Evolutionary conservation across 2,113 vertebrate genomes (phyloP), one percentile per base, ranked within the genome.

Genomic region (Pluvianellus socialis): DNA sequence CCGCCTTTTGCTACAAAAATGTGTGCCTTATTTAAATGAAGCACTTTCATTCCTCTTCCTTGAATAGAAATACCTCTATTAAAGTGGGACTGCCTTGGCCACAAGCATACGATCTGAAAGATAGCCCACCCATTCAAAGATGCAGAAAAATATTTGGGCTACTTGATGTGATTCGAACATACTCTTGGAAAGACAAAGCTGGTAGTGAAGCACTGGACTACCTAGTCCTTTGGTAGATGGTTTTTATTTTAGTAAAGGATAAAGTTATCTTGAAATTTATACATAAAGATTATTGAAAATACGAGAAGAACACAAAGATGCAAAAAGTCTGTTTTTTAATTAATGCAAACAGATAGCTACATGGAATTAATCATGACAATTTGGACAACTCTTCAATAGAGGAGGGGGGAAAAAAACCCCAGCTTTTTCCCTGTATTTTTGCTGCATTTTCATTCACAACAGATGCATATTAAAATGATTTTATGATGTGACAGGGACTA

Each of bases 381-480:
- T 21, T 68, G 38, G 35, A 59, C 55, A 71, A 52, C 44, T 63
- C 53, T 68, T 89, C 27, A 77, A 58, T 0, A 86, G 42, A 62
- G 11, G 27, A 44, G 10, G 11, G 27, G 38, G 10, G 23, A 53
- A 61, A 59, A 74, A 55, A 16, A 12, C 0, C 0, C 6, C 4
- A 53, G 49, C 15, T 33, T 30, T 33, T 18, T 8, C 44, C 14
- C 44, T 79, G 3, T 30, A 58, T 89, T 82, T 70, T 68, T 53
- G 12, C 66, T 59, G 49, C n/a, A 38, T 68, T 77, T 76, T 82
- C 50, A n/a, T 65, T 77, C n/a, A 79, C 32, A 53, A 44, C 14
- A 70, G 44, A 82, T 40, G 28, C n/a, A 35, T 58, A 81, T 49
- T 79, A 59, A 86, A 92, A 77, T 70, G 1, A 89, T 73, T 40